These are phyloP conservation scores for Ephydatia muelleri DNA, from an alignment of 37 sponge, comb jelly and placozoan genomes.

Conservation along the genomic window DNA sequence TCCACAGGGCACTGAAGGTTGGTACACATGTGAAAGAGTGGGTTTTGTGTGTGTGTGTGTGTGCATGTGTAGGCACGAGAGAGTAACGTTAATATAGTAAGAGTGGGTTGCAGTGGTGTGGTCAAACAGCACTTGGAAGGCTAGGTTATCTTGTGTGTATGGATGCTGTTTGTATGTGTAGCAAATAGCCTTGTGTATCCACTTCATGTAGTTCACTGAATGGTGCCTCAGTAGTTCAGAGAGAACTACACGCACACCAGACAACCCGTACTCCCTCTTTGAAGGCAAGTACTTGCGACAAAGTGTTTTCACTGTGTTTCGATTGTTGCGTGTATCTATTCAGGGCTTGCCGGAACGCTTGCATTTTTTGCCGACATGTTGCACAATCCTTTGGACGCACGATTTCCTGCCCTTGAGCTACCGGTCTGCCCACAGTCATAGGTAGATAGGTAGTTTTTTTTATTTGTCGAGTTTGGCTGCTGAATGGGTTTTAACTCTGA, in stretches of 20 bases:
- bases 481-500: no score
- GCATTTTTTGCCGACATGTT: slow-evolving; percentile 82
- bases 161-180: neutral
- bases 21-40: neutral
- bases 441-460: neutral
- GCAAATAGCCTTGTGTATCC: neutral
- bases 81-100: neutral
- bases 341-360: slow-evolving; percentile 82
- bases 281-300: slow-evolving; percentile 76
- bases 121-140: no score
- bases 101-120: neutral
- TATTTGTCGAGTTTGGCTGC: neutral
- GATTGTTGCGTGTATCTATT: neutral
- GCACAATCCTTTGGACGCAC: slow-evolving; percentile 25
- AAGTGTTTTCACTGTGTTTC: neutral
- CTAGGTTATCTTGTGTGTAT: neutral
- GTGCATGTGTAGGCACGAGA: neutral
- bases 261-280: slow-evolving; percentile 87
- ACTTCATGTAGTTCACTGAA: slow-evolving; percentile 68
- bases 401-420: slow-evolving; percentile 84
- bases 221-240: slow-evolving; percentile 71
- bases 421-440: neutral
- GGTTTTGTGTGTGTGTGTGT: neutral
- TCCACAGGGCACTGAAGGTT: slow-evolving; percentile 74
- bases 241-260: slow-evolving; percentile 51